These are phyloP conservation scores for Rhadinocentrus ornatus DNA, from an alignment of 2,797 vertebrate species.

Conservation along the genomic window DNA sequence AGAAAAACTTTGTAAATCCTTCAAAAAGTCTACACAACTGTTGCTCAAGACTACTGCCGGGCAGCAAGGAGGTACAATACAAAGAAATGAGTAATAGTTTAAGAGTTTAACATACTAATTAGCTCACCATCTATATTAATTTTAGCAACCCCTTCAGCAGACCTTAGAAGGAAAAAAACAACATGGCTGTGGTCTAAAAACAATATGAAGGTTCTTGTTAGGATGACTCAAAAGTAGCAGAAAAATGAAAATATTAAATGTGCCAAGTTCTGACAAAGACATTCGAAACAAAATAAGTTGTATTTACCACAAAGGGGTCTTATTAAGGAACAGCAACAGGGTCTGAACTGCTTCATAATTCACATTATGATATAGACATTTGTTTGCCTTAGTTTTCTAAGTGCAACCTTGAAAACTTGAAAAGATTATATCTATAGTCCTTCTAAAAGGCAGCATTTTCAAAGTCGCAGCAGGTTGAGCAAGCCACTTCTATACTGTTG, in stretches of 20 bases:
- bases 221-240: slow-evolving; percentile 9
- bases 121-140: too few relatives aligned
- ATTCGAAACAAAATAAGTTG: neutral
- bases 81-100: neutral
- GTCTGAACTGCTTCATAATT: neutral
- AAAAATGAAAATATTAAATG: slow-evolving; percentile 32
- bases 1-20: too few relatives aligned
- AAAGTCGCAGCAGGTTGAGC: neutral
- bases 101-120: neutral
- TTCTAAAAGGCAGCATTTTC: neutral
- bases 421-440: neutral
- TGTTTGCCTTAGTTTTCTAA: neutral
- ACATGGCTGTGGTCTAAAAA: slow-evolving; percentile 1
- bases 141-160: too few relatives aligned
- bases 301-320: slow-evolving; percentile 16
- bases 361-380: neutral
- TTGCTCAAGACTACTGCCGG: too few relatives aligned
- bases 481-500: slow-evolving; percentile 21
- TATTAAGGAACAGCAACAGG: neutral
- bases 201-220: slow-evolving; percentile 2
- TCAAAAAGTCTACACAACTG: too few relatives aligned
- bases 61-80: neutral
- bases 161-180: neutral
- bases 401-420: neutral
- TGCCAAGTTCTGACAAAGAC: slow-evolving; percentile 18